phyloP scores from a whole-genome alignment of 2,113 vertebrate species.

The Nestor notabilis region DNA sequence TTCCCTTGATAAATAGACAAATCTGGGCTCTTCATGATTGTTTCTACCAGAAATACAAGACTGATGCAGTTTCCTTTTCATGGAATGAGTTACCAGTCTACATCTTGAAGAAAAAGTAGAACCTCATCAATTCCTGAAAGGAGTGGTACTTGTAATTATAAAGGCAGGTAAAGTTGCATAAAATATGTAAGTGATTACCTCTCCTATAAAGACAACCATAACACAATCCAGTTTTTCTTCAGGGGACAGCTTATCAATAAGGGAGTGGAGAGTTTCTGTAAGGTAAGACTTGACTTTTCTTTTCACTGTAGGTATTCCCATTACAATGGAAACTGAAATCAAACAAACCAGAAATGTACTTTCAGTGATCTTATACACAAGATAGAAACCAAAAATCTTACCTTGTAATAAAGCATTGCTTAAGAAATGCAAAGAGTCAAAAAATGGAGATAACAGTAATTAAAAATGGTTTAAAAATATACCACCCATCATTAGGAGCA shows the following conservation, averaged over 20 bases:
- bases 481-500: background rate
- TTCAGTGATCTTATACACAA: background rate
- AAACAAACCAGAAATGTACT: constrained; percentile 43
- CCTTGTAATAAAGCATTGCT: background rate
- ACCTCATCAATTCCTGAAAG: background rate
- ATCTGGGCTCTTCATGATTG: background rate
- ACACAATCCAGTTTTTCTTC: constrained; percentile 97
- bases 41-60: background rate
- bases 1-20: background rate
- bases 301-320: constrained; percentile 98
- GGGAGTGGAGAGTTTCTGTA: constrained; percentile 93
- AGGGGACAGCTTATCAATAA: constrained; percentile 93
- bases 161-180: background rate
- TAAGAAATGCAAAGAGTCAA: background rate
- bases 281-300: constrained; percentile 98
- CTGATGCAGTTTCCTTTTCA: background rate
- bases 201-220: constrained; percentile 94
- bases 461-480: background rate
- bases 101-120: background rate
- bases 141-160: background rate
- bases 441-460: background rate
- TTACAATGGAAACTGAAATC: constrained; percentile 93
- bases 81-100: background rate
- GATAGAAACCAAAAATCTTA: background rate
- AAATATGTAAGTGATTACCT: constrained; percentile 80